These are phyloP conservation scores for Andrena bicolor DNA, from an alignment of 2,888 invertebrate species.

Conservation along the genomic window DNA sequence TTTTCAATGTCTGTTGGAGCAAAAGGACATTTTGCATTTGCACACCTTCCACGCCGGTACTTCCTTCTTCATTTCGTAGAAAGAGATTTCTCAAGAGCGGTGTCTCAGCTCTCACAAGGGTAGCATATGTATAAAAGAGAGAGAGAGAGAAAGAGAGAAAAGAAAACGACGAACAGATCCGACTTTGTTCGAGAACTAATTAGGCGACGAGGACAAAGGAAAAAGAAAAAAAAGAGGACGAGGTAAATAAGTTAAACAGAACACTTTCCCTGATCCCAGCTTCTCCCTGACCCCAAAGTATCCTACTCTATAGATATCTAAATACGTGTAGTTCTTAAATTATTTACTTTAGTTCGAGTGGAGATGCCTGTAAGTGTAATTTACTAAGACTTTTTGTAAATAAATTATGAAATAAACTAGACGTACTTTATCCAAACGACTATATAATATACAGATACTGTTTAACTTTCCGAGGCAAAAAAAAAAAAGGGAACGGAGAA, in stretches of 20 bases:
- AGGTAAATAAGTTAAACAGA: slow-evolving; percentile 72
- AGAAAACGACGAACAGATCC: slow-evolving; percentile 32
- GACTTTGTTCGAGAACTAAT: slow-evolving; percentile 53
- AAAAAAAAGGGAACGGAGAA: slow-evolving; percentile 30
- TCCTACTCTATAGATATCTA: slow-evolving; percentile 84
- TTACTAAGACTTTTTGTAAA: slow-evolving; percentile 85
- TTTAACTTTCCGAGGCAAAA: slow-evolving; percentile 36
- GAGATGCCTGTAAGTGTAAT: slow-evolving; percentile 85
- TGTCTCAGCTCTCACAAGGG: slow-evolving; percentile 46
- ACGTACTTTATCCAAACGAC: slow-evolving; percentile 84
- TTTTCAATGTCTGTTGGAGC: slow-evolving; percentile 52
- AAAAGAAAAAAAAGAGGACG: slow-evolving; percentile 47
- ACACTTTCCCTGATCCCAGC: slow-evolving; percentile 79
- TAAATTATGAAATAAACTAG: slow-evolving; percentile 85
- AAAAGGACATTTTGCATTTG: slow-evolving; percentile 54
- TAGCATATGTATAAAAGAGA: slow-evolving; percentile 32
- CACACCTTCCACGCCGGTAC: slow-evolving; percentile 73
- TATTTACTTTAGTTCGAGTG: slow-evolving; percentile 85
- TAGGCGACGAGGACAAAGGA: slow-evolving; percentile 49
- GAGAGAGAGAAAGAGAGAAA: not conserved
- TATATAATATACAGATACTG: slow-evolving; percentile 63
- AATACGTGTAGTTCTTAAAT: slow-evolving; percentile 85
- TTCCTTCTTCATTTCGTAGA: slow-evolving; percentile 67
- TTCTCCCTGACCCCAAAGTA: slow-evolving; percentile 82
- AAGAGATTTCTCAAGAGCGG: slow-evolving; percentile 46